A percentile compares a stretch with the other conserved stretches of the same genome.
These are phyloP conservation scores for Nephotettix cincticeps DNA, from an alignment of 1,140 invertebrate species.

Conservation along the genomic window DNA sequence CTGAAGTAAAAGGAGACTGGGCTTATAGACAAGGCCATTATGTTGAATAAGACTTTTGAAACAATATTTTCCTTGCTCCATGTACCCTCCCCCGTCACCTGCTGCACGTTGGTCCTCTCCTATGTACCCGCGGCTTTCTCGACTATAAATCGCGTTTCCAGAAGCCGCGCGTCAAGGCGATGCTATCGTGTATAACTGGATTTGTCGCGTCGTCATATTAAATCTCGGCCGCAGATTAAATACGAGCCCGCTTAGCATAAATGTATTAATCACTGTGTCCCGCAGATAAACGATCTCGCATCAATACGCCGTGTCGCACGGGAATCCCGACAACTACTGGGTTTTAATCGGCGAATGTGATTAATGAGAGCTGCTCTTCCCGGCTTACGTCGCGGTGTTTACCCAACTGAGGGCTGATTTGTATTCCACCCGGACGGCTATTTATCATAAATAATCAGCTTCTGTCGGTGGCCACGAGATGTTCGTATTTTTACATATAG, in stretches of 20 bases:
- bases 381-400: constrained; percentile 2
- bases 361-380: not conserved
- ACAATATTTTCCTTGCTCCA: too few relatives aligned
- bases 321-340: not conserved
- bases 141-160: not conserved
- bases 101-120: too few relatives aligned
- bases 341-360: not conserved
- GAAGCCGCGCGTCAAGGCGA: not conserved
- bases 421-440: not conserved
- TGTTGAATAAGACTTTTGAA: too few relatives aligned
- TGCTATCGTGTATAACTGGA: not conserved
- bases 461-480: not conserved
- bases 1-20: too few relatives aligned
- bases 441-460: constrained; percentile 10
- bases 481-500: not conserved
- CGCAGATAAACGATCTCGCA: not conserved
- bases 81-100: too few relatives aligned
- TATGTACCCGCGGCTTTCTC: too few relatives aligned
- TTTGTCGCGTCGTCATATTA: constrained; percentile 7
- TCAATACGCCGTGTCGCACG: not conserved
- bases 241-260: not conserved
- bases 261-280: not conserved
- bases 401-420: not conserved
- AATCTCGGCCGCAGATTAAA: constrained; percentile 7
- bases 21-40: too few relatives aligned